A percentile compares a stretch with the other conserved stretches of the same genome.
Evolutionary conservation across 1,140 invertebrate species (phyloP).

Genomic region (Drosophila miranda): DNA sequence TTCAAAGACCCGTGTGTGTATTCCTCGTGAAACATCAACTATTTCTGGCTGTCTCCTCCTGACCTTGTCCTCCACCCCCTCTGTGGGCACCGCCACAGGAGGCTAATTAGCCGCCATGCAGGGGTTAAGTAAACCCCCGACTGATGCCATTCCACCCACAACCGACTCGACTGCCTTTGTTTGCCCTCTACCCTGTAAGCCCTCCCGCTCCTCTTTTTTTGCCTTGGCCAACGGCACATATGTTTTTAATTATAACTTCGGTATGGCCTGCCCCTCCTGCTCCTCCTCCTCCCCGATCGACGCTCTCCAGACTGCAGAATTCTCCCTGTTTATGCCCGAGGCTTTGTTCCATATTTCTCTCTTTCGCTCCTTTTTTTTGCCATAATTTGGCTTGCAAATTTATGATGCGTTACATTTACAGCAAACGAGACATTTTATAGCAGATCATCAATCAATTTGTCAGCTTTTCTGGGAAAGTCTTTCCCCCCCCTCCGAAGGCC

Average conservation of each 20-base stretch:
- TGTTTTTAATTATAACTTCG: conserved; percentile 78
- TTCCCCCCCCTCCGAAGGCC: conserved; percentile 20
- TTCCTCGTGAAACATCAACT: no score
- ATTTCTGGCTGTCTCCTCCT: neutral
- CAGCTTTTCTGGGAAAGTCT: conserved; percentile 48
- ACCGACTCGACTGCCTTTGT: conserved; percentile 51
- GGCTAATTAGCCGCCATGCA: conserved; percentile 66
- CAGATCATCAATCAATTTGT: conserved; percentile 81
- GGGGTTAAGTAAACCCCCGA: conserved; percentile 26
- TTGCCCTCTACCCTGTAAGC: conserved; percentile 7
- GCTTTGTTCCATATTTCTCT: conserved; percentile 59
- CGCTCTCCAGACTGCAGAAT: conserved; percentile 35
- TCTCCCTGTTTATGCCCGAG: conserved; percentile 29
- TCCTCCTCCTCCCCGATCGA: conserved; percentile 8
- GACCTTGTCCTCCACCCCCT: conserved; percentile 29
- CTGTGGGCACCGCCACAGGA: conserved; percentile 42
- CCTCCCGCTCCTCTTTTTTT: neutral
- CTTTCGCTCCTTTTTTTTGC: conserved; percentile 26
- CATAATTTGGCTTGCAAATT: conserved; percentile 73
- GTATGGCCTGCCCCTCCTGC: neutral
- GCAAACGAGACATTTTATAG: conserved; percentile 80
- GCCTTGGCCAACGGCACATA: conserved; percentile 59
- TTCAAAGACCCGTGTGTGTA: neutral
- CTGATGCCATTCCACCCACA: conserved; percentile 3
- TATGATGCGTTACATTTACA: conserved; percentile 79